Base-by-base conservation (phyloP, 2,888 invertebrate genomes). In the Leucozona laternaria region DNA sequence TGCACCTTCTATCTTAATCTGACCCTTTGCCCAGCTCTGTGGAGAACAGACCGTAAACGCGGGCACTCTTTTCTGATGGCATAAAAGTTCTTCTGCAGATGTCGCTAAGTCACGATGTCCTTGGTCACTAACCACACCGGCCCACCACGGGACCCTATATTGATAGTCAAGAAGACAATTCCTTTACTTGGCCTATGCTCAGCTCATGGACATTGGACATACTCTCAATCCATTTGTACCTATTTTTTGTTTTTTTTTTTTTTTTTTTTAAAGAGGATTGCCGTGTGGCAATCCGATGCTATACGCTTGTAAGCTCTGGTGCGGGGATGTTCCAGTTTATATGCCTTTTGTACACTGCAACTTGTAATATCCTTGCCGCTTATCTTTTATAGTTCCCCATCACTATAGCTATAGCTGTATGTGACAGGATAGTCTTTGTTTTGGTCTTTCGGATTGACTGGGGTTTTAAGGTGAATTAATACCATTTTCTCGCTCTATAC, bases 41-140 rank as follows among this genome's bases (percentile, higher is more conserved):
- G 50, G 11, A 60, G 22, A 22, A 5, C n/a, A 34, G 20, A 53
- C 7, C 25, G 50, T 53, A 45, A 17, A 25, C 20, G 20, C 17
- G 6, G 8, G 34, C 57, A n/a, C 2, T 72, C 5, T 60, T 20
- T 76, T 28, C 62, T 40, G n/a, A n/a, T n/a, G 13, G 53, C n/a
- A 68, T 50, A 58, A 76, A 15, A 15, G 60, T 64, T 62, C 53
- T 37, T 22, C 15, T 55, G 79, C 82, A 82, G 78, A 82, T 86
- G 82, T 87, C 87, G 87, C 87, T 78, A 79, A 87, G 87, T 87
- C 87, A 87, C 87, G 87, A 87, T 83, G 87, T 87, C 87, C 87
- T 87, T 87, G 87, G 83, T 87, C 83, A 87, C 68, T 87, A 83
- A 87, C 87, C 79, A 87, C 79, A 77, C 62, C 73, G 53, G 0